phyloP scores from a whole-genome alignment of 2,113 vertebrate species.

The Gymnogyps californianus region DNA sequence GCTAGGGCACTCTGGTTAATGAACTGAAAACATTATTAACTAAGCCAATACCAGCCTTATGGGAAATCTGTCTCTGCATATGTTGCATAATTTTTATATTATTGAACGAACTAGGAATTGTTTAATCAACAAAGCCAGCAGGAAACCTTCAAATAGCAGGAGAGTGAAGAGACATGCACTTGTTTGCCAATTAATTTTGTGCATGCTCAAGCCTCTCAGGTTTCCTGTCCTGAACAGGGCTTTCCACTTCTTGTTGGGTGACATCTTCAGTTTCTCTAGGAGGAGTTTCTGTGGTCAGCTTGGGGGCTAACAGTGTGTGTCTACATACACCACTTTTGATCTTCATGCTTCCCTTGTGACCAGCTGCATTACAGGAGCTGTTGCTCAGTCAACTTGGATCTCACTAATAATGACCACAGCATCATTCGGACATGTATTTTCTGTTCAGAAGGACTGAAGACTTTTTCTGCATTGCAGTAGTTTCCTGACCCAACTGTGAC shows the following conservation, averaged over 20 bases:
- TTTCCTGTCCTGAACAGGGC: background rate
- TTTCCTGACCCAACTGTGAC: background rate
- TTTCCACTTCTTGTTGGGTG: background rate
- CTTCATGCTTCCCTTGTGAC: background rate
- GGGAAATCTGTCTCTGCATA: background rate
- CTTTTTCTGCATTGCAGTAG: background rate
- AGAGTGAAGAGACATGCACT: background rate
- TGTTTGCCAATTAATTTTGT: background rate
- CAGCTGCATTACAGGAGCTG: background rate
- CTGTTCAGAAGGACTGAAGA: background rate
- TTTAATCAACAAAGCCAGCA: constrained; percentile 40
- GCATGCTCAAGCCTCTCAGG: background rate
- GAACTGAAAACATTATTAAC: background rate
- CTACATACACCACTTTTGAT: background rate
- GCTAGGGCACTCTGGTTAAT: background rate
- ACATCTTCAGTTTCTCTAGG: background rate
- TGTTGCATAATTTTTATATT: background rate
- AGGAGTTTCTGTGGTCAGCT: background rate
- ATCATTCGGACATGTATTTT: background rate
- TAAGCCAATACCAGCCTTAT: background rate
- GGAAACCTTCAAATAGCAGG: background rate
- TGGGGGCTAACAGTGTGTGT: background rate
- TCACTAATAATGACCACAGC: background rate
- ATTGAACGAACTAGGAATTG: background rate
- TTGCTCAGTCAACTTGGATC: background rate